A percentile compares a stretch with the other conserved stretches of the same genome.
phyloP scores from a whole-genome alignment of 2,888 invertebrate genomes.

The Trachelus troglodyta region DNA sequence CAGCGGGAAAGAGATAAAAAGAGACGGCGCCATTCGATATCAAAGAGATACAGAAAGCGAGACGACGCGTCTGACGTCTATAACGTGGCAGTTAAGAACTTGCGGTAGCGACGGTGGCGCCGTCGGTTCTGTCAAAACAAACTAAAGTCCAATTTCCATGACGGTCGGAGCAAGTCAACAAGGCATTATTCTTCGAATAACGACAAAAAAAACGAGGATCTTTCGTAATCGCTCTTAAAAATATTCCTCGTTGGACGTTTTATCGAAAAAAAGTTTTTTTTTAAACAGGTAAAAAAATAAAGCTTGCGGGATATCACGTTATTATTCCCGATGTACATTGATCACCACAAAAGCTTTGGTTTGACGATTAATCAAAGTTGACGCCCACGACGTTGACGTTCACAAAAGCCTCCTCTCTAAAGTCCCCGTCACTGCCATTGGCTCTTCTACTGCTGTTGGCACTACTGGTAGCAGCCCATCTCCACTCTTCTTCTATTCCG shows the following conservation, averaged over 20 bases:
- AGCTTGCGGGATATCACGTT: constrained; percentile 2
- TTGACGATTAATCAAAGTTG: constrained; percentile 17
- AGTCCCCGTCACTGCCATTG: too few species aligned
- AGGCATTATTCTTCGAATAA: too few species aligned
- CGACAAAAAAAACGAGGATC: not conserved
- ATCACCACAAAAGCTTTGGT: constrained; percentile 13
- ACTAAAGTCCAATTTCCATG: too few species aligned
- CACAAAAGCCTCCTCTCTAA: constrained; percentile 13
- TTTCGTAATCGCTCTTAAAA: constrained; percentile 10
- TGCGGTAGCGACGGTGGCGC: too few species aligned
- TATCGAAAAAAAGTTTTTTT: not conserved
- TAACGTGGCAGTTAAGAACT: too few species aligned
- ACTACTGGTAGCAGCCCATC: not conserved
- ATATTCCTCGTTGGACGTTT: not conserved
- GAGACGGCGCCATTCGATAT: too few species aligned
- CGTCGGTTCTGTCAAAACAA: too few species aligned
- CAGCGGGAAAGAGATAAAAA: too few species aligned
- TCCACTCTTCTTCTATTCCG: too few species aligned
- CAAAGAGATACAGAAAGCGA: too few species aligned
- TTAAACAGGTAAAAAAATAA: not conserved
- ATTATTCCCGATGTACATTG: constrained; percentile 20
- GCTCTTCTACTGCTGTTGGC: constrained; percentile 2
- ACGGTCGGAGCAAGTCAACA: too few species aligned
- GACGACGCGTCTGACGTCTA: too few species aligned
- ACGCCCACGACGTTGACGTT: constrained; percentile 6